Conservation (phyloP, 2,888 invertebrate genomes). For the Drosophila sordidula region DNA sequence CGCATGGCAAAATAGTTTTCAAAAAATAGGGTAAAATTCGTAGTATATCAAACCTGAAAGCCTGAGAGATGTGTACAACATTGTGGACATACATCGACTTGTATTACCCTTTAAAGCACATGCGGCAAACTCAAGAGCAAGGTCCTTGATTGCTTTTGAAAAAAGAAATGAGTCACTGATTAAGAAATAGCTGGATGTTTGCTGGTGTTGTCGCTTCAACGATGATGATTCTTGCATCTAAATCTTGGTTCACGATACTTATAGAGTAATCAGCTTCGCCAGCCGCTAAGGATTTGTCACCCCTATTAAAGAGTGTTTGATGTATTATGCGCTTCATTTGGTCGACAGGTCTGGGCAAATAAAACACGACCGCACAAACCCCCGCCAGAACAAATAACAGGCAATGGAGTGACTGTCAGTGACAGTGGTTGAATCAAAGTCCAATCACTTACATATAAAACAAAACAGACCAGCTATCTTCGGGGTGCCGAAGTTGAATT, state of each 20-base stretch:
- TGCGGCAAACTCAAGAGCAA: not conserved
- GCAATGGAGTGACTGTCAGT: constrained; percentile 47
- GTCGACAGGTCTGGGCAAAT: constrained; percentile 85
- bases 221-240: constrained; percentile 7
- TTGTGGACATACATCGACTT: not conserved
- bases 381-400: constrained; percentile 40
- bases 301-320: constrained; percentile 85
- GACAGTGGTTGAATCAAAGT: constrained; percentile 58
- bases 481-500: not conserved
- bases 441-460: constrained; percentile 50
- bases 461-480: constrained; percentile 7
- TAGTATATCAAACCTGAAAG: not conserved
- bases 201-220: not conserved
- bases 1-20: too few species aligned
- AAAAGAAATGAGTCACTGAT: constrained; percentile 42
- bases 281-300: constrained; percentile 85
- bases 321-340: constrained; percentile 86
- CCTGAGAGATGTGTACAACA: not conserved
- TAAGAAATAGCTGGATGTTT: constrained; percentile 31
- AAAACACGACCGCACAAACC: constrained; percentile 69
- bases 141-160: constrained; percentile 53
- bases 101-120: not conserved
- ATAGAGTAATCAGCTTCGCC: constrained; percentile 83
- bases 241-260: constrained; percentile 40
- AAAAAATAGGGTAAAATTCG: not conserved